These are phyloP conservation scores for Drosophila birchii DNA, from an alignment of 2,888 invertebrate genomes.

Conservation along the genomic window DNA sequence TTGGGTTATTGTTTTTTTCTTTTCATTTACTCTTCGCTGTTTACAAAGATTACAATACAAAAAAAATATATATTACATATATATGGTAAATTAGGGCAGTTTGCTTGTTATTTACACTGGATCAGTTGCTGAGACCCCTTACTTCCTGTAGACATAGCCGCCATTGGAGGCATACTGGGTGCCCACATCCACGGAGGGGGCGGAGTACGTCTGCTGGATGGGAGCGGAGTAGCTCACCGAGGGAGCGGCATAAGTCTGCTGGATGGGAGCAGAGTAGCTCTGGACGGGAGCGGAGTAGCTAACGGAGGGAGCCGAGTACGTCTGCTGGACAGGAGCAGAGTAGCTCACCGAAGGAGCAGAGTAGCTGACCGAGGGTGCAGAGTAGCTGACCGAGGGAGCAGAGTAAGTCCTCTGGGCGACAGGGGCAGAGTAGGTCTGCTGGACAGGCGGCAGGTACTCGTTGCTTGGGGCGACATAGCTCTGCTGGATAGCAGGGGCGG, in stretches of 20 bases:
- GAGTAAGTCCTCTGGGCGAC: constrained; percentile 54
- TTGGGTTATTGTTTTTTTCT: constrained; percentile 24
- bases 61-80: constrained; percentile 9
- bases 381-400: constrained; percentile 55
- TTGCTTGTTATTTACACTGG: constrained; percentile 38
- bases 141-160: constrained; percentile 82
- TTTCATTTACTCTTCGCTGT: constrained; percentile 15
- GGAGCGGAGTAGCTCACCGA: constrained; percentile 51
- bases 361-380: constrained; percentile 46
- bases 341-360: constrained; percentile 46
- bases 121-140: constrained; percentile 58
- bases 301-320: constrained; percentile 58
- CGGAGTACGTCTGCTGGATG: constrained; percentile 50
- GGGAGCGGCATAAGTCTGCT: constrained; percentile 57
- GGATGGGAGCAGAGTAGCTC: constrained; percentile 54
- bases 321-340: constrained; percentile 51
- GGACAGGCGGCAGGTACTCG: constrained; percentile 49
- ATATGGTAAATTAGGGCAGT: constrained; percentile 16
- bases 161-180: constrained; percentile 83
- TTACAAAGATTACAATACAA: constrained; percentile 21
- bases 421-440: constrained; percentile 54
- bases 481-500: constrained; percentile 53
- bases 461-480: constrained; percentile 42
- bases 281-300: constrained; percentile 49
- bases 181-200: constrained; percentile 66